phyloP scores from a whole-genome alignment of 2,113 vertebrate genomes.

The Ahaetulla prasina region DNA sequence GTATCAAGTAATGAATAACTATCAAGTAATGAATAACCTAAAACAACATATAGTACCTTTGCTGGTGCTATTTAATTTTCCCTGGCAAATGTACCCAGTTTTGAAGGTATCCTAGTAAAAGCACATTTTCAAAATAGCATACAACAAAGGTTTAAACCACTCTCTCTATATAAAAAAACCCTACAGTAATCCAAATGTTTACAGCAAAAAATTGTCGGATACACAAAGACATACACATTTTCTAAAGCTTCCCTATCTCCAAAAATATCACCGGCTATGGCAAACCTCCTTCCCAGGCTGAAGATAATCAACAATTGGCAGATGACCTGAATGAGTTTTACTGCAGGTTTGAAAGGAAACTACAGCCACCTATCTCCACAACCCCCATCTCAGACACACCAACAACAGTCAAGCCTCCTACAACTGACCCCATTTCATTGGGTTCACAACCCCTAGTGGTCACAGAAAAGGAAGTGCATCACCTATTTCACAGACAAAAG shows the following conservation, averaged over 20 bases:
- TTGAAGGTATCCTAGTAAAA: neutral
- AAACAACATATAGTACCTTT: neutral
- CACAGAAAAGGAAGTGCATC: no score
- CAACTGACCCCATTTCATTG: no score
- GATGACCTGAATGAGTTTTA: no score
- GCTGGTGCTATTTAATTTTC: neutral
- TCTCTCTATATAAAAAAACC: neutral
- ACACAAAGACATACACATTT: neutral
- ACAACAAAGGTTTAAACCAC: neutral
- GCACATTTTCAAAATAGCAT: neutral
- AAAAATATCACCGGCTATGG: no score
- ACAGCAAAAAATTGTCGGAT: neutral
- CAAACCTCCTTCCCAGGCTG: no score
- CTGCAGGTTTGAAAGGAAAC: no score
- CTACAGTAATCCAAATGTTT: neutral
- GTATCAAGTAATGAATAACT: neutral
- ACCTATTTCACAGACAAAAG: no score
- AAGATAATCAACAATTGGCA: no score
- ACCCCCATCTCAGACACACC: no score
- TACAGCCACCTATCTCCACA: no score
- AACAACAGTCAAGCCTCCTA: no score
- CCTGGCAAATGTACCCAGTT: neutral
- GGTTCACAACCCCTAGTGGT: no score
- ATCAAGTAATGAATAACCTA: neutral
- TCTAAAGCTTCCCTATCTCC: neutral